Conservation (phyloP, 2,113 vertebrate genomes). For the Haemorhous mexicanus region DNA sequence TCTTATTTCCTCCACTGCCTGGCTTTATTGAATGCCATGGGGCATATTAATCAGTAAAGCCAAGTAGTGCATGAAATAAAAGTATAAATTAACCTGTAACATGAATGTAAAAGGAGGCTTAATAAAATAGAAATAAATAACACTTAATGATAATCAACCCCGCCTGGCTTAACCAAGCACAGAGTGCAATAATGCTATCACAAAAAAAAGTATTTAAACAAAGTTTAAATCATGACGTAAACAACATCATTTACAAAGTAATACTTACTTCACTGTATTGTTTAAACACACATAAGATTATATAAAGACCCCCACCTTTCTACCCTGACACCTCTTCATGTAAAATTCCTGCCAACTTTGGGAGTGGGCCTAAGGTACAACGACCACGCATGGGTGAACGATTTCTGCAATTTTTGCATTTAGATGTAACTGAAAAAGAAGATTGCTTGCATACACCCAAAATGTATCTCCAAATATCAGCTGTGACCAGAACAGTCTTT, state of each 20-base stretch:
- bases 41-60: conserved; percentile 86
- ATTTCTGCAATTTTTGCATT: neutral
- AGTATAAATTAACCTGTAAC: conserved; percentile 85
- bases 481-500: neutral
- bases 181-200: conserved; percentile 65
- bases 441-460: neutral
- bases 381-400: rapidly evolving
- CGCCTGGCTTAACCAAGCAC: conserved; percentile 68
- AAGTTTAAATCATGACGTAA: conserved; percentile 48
- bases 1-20: conserved; percentile 80
- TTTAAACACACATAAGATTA: neutral
- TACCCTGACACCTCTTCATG: neutral
- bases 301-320: neutral
- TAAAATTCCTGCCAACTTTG: neutral
- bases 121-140: conserved; percentile 85
- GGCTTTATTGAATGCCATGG: conserved; percentile 84
- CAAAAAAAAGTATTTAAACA: conserved; percentile 58
- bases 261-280: neutral
- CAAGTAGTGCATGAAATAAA: conserved; percentile 86
- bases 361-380: neutral
- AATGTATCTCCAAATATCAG: neutral
- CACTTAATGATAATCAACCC: conserved; percentile 79
- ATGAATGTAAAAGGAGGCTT: conserved; percentile 79
- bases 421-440: neutral
- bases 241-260: conserved; percentile 17